These are phyloP conservation scores for Apeira syringaria DNA, from an alignment of 2,888 invertebrate species.

Conservation along the genomic window DNA sequence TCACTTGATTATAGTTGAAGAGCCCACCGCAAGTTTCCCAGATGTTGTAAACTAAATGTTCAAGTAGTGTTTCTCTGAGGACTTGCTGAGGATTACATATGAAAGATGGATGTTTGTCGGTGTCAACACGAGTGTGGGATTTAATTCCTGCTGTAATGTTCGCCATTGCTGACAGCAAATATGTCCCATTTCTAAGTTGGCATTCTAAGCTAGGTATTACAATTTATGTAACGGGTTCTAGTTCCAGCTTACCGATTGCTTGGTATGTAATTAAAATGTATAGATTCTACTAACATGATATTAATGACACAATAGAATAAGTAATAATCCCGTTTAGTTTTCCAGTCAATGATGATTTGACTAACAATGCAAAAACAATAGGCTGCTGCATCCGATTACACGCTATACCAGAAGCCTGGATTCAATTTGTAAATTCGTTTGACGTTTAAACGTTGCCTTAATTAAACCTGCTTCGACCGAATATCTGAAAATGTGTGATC, in stretches of 20 bases:
- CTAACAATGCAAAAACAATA: background rate
- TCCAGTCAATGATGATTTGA: too few species aligned
- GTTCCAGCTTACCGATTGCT: too few species aligned
- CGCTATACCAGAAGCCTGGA: conserved; percentile 2
- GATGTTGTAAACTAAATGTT: conserved; percentile 8
- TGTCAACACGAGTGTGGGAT: background rate
- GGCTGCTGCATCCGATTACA: conserved; percentile 1
- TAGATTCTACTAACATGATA: too few species aligned
- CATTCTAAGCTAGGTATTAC: background rate
- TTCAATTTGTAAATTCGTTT: background rate
- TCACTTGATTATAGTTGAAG: conserved; percentile 7
- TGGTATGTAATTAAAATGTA: too few species aligned
- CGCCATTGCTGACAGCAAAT: background rate
- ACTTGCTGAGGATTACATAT: conserved; percentile 10
- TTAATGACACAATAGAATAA: too few species aligned
- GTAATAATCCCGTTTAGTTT: too few species aligned
- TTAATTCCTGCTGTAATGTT: background rate
- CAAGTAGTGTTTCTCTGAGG: conserved; percentile 7
- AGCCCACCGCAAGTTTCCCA: conserved; percentile 5
- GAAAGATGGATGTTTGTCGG: conserved; percentile 9
- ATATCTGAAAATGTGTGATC: background rate
- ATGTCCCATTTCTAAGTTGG: background rate
- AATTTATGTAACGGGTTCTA: background rate
- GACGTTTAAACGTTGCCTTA: background rate
- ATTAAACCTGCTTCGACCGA: conserved; percentile 1